phyloP scores from a whole-genome alignment of 2,113 vertebrate genomes.

The Dipodomys merriami region DNA sequence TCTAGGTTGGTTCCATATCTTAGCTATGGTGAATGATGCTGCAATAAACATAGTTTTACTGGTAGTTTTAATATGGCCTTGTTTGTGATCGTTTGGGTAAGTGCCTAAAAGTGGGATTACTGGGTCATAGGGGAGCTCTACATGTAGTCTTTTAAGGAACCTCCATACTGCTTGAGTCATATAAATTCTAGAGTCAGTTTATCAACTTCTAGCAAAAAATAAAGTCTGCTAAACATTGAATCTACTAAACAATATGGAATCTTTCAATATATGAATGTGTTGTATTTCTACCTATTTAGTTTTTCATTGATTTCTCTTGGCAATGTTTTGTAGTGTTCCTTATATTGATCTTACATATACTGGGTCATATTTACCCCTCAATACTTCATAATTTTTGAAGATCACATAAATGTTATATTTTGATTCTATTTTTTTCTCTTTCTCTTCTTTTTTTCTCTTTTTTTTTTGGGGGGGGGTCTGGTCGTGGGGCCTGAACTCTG shows the following conservation, averaged over 20 bases:
- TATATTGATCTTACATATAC: background rate
- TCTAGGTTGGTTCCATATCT: too few species aligned
- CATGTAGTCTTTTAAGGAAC: too few species aligned
- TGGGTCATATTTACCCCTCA: background rate
- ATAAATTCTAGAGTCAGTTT: slow-evolving; percentile 36
- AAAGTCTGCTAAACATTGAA: background rate
- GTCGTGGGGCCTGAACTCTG: too few species aligned
- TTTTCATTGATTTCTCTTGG: slow-evolving; percentile 13
- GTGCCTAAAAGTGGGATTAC: too few species aligned
- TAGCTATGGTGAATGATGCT: too few species aligned
- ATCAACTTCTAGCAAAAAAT: background rate
- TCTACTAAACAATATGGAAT: background rate
- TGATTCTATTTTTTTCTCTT: background rate
- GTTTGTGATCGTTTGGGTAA: too few species aligned
- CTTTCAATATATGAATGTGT: background rate
- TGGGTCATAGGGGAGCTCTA: too few species aligned
- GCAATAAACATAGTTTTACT: too few species aligned
- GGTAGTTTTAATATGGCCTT: too few species aligned
- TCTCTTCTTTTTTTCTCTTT: too few species aligned
- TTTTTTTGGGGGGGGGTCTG: too few species aligned
- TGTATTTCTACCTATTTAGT: background rate
- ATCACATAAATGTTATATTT: slow-evolving; percentile 28
- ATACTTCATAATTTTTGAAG: background rate
- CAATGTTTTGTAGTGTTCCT: background rate
- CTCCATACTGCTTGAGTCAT: background rate